A percentile compares a stretch with the other conserved stretches of the same genome.
These are phyloP conservation scores for Allacma fusca DNA, from an alignment of 2,888 invertebrate species.

Conservation along the genomic window DNA sequence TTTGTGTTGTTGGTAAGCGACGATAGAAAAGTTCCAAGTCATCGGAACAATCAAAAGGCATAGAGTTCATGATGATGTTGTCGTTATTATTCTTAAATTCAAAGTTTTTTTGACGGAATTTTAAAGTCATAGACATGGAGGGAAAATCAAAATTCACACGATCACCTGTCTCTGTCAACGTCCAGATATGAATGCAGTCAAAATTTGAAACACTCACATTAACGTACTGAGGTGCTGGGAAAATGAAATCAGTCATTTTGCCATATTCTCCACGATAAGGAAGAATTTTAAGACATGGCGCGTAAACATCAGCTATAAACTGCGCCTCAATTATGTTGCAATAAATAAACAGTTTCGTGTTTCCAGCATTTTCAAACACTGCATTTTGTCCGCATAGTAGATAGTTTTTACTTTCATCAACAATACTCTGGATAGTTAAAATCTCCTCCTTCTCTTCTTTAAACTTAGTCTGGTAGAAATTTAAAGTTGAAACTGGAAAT, in stretches of 20 bases:
- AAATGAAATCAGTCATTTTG: not conserved
- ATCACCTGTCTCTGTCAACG: conserved; percentile 36
- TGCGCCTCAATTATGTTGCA: conserved; percentile 33
- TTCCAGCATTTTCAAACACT: conserved; percentile 26
- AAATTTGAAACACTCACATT: conserved; percentile 9
- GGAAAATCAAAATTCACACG: conserved; percentile 27
- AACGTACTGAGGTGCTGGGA: conserved; percentile 18
- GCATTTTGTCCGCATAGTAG: too few species aligned
- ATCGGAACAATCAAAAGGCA: not conserved
- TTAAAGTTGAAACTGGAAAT: too few species aligned
- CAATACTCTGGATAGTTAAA: too few species aligned
- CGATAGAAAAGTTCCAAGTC: not conserved
- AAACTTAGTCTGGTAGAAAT: too few species aligned
- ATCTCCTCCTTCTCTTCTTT: too few species aligned
- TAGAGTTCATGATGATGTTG: too few species aligned
- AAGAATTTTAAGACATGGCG: conserved; percentile 14
- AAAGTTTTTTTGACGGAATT: conserved; percentile 29
- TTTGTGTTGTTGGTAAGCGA: not conserved
- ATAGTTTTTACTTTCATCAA: too few species aligned
- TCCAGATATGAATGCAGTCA: conserved; percentile 40
- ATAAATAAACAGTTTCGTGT: conserved; percentile 37
- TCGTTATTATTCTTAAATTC: too few species aligned
- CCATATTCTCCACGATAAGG: not conserved
- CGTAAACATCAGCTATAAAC: conserved; percentile 31
- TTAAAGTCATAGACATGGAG: conserved; percentile 20